Evolutionary conservation across 1,140 invertebrate genomes (phyloP).

Genomic region (Streblospio benedicti): DNA sequence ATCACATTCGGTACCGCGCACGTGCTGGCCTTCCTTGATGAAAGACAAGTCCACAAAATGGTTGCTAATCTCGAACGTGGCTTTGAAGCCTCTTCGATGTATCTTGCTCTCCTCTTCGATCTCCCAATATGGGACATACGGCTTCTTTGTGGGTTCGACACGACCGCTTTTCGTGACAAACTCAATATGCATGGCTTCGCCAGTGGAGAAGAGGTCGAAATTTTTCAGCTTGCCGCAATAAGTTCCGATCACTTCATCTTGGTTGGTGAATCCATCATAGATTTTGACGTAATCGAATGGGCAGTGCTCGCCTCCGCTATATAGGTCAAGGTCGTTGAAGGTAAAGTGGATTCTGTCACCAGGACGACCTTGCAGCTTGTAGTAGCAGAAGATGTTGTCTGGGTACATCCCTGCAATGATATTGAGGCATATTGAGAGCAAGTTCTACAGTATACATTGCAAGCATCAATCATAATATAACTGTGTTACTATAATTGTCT

Average conservation of each 20-base stretch:
- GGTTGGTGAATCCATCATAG: slow-evolving; percentile 81
- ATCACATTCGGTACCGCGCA: slow-evolving; percentile 69
- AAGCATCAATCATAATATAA: too few species aligned
- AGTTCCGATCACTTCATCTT: slow-evolving; percentile 75
- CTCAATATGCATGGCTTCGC: slow-evolving; percentile 75
- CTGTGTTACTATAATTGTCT: too few species aligned
- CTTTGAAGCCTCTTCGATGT: slow-evolving; percentile 89
- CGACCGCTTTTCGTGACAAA: slow-evolving; percentile 61
- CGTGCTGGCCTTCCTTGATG: slow-evolving; percentile 12
- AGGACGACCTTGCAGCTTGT: slow-evolving; percentile 81
- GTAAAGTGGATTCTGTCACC: slow-evolving; percentile 87
- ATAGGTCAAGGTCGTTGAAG: slow-evolving; percentile 97
- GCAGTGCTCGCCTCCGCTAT: slow-evolving; percentile 96
- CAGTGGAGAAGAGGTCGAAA: slow-evolving; percentile 85
- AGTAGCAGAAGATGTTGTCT: slow-evolving; percentile 85
- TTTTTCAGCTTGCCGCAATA: slow-evolving; percentile 91
- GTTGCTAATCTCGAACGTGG: slow-evolving; percentile 91
- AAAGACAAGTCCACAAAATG: slow-evolving; percentile 79
- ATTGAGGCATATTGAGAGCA: too few species aligned
- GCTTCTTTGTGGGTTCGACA: slow-evolving; percentile 12
- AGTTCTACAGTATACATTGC: too few species aligned
- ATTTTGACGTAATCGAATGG: slow-evolving; percentile 96
- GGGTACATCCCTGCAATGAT: slow-evolving; percentile 98
- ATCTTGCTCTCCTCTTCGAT: slow-evolving; percentile 72
- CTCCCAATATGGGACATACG: slow-evolving; percentile 19